Evolutionary conservation across 2,888 invertebrate species (phyloP), one percentile per base, ranked within the genome.

Genomic region (Drosophila lutescens): DNA sequence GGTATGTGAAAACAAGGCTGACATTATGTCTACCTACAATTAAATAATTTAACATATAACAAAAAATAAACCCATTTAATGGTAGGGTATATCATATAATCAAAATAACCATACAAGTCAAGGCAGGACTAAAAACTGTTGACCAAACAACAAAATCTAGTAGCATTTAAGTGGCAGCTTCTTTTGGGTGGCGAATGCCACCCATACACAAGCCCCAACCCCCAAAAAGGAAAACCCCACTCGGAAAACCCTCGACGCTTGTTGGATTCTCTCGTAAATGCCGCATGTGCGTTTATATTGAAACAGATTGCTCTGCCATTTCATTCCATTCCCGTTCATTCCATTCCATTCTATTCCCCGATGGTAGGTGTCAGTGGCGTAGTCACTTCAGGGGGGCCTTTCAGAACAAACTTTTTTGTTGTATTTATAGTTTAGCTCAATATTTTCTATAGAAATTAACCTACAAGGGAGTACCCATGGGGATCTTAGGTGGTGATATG

Each of bases 271-370:
- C 85, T 79, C 88, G 85, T 87, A 86, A 85, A 87, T 86, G 85
- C 89, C 80, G 84, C 82, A 82, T 87, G 86, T 83, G 82, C 81
- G 76, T 80, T 90, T 90, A 91, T 90, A 91, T 91, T 91, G 91
- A 91, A 91, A 91, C 91, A 91, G 91, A 91, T 91, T 91, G 91
- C 89, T 84, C 72, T 74, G 75, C 74, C 80, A 82, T 74, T 54
- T 63, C 61, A 63, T 61, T 12, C 50, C 32, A 72, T 43, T 43
- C 43, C 43, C 13, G 13, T 12, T 50, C 44, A 20, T 41, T 17
- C 46, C 50, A 49, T 23, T 50, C 44, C 36, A 44, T 51, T 68
- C 51, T 41, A 50, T 62, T 38, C 70, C 53, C 50, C 26, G 47
- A 43, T 32, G 43, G 8, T 32, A 13, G 4, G 30, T 54, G 4